Evolutionary conservation across 2,113 vertebrate genomes (phyloP).

Genomic region (Orientallactaga bullata): DNA sequence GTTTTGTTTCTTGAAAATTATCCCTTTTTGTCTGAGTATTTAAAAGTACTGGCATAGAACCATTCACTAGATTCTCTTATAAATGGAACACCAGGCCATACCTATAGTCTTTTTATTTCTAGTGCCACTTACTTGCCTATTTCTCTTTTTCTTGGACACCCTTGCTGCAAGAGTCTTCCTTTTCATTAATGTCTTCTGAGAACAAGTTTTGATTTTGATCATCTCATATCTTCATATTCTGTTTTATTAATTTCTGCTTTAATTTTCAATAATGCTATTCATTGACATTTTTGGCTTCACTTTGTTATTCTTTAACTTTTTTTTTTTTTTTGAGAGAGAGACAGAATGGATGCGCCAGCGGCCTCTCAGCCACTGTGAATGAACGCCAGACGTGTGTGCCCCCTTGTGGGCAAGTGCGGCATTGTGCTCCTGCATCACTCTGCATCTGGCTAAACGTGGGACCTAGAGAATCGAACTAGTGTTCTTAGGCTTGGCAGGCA

Average conservation of each 20-base stretch:
- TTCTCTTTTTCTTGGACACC: background rate
- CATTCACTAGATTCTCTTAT: background rate
- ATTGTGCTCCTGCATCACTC: too few species aligned
- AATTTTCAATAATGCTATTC: background rate
- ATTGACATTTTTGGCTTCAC: background rate
- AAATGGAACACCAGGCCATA: background rate
- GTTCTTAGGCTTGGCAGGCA: too few species aligned
- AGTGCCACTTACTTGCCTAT: background rate
- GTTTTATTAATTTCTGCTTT: background rate
- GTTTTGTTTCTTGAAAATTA: conserved; percentile 31
- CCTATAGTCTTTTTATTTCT: too few species aligned
- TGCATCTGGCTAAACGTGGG: too few species aligned
- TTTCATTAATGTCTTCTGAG: background rate
- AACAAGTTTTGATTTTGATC: background rate
- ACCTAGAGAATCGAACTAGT: too few species aligned
- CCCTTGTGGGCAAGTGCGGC: too few species aligned
- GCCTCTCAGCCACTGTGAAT: too few species aligned
- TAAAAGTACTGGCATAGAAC: background rate
- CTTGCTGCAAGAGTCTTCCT: background rate
- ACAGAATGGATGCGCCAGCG: too few species aligned
- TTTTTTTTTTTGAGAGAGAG: conserved; percentile 13
- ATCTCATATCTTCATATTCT: background rate
- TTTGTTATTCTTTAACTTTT: background rate
- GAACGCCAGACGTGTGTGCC: too few species aligned
- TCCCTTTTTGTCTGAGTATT: background rate